Evolutionary conservation across 1,140 invertebrate genomes (phyloP), one percentile per base, ranked within the genome.

Genomic region (Hyles vespertilio): DNA sequence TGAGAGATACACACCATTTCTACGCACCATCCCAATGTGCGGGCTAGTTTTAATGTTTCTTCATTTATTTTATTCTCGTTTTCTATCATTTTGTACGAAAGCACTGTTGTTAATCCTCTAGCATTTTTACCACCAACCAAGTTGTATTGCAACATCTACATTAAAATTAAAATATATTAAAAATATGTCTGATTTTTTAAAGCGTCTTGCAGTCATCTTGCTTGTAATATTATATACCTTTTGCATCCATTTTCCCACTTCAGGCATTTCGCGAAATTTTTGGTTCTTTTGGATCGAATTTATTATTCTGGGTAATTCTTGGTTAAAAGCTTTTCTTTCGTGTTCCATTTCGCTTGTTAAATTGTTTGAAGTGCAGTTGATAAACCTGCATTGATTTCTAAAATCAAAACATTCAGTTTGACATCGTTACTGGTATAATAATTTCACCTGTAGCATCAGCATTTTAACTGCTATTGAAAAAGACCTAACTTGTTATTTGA

Each of bases 21-120:
- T 50, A 96, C 91, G 84, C 96, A 98, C 97, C 97, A 99, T 50
- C 96, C 97, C 56, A 98, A 79, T 59, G 97, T 93, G 54, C 94
- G 92, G 0, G 95, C 94, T 32, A 93, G 69, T 69, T 92, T 91
- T 11, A 97, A 75, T 64, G 95, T 94, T 61, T 97, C 94, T 0
- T 94, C 92, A 0, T 93, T 95, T 1, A 94, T 81, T 56, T 90
- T 91, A 36, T 92, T 88, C 9, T 77, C 72, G 33, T 73, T 74
- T 2, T 89, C 89, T 2, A 98, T 79, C 69, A 93, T 91, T 79
- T 93, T 93, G 72, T 96, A 98, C 0, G 96, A 92, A 32, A 93
- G 89, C 0, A 96, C 92, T 3, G 96, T 91, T 0, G 95, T 90
- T 45, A 98, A 77, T 3, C 95, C 97, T 57, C 97, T 90, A 64